These are phyloP conservation scores for Pegoplata infirma DNA, from an alignment of 2,888 invertebrate species.

Conservation along the genomic window DNA sequence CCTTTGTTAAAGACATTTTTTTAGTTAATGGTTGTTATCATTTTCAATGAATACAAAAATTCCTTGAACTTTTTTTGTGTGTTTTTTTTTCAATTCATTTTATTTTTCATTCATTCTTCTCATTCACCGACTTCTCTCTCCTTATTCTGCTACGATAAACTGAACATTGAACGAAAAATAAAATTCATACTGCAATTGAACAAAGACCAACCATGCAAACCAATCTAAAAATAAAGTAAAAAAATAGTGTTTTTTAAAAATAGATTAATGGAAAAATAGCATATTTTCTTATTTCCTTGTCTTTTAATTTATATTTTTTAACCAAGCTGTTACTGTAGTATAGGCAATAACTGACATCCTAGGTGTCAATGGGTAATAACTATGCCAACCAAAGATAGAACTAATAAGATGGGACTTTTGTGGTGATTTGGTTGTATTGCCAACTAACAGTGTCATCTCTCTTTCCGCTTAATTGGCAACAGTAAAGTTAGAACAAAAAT, in stretches of 20 bases:
- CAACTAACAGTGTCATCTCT: too few relatives aligned
- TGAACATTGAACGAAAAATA: conserved; percentile 24
- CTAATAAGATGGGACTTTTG: too few relatives aligned
- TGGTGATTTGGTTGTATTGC: too few relatives aligned
- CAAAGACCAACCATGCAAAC: conserved; percentile 42
- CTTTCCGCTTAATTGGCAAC: too few relatives aligned
- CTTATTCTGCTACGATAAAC: conserved; percentile 37
- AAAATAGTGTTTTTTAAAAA: conserved; percentile 23
- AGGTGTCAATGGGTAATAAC: too few relatives aligned
- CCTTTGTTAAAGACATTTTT: neutral
- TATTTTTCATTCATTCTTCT: conserved; percentile 21
- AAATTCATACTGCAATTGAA: conserved; percentile 37
- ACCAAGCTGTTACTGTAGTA: conserved; percentile 13
- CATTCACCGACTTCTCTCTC: conserved; percentile 1
- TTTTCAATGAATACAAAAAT: conserved; percentile 33
- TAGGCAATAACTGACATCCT: conserved; percentile 40
- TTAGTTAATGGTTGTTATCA: conserved; percentile 31
- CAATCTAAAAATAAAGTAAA: conserved; percentile 15
- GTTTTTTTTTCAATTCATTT: conserved; percentile 20
- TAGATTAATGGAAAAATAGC: conserved; percentile 52
- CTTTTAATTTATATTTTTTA: conserved; percentile 18
- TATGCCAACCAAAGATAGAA: too few relatives aligned
- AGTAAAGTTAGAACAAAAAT: too few relatives aligned
- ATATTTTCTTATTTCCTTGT: conserved; percentile 53
- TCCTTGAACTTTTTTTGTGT: conserved; percentile 48